phyloP scores from a whole-genome alignment of 2,888 invertebrate species.

The Chaitophorus viminalis region DNA sequence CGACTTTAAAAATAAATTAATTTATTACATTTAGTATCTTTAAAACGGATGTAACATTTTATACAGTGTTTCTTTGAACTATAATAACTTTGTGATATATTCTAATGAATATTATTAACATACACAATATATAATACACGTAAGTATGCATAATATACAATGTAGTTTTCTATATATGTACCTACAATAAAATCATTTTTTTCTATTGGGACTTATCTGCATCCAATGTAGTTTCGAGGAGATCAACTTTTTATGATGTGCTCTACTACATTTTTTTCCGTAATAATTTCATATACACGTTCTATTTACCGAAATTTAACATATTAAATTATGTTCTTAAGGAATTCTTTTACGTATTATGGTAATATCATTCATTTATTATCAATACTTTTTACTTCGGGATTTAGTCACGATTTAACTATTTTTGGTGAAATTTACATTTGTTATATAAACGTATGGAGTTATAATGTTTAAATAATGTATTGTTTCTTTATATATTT shows the following conservation, averaged over 20 bases:
- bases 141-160: not conserved
- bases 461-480: not conserved
- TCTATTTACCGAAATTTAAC: not conserved
- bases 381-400: not conserved
- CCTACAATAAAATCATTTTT: not conserved
- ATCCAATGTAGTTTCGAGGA: conserved; percentile 16
- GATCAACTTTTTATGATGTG: conserved; percentile 32
- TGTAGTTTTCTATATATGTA: not conserved
- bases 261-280: not conserved
- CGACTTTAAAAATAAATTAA: not conserved
- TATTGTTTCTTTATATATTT: not conserved
- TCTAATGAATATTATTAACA: not conserved
- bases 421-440: too few relatives aligned
- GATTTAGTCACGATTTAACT: not conserved
- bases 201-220: not conserved
- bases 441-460: not conserved
- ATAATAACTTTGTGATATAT: not conserved
- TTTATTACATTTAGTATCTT: not conserved
- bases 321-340: not conserved
- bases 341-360: not conserved
- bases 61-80: not conserved
- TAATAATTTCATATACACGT: not conserved
- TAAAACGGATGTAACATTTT: not conserved
- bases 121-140: not conserved
- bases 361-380: not conserved